Base-by-base conservation (phyloP, 1,140 invertebrate genomes). In the Aradophagus sp. region DNA sequence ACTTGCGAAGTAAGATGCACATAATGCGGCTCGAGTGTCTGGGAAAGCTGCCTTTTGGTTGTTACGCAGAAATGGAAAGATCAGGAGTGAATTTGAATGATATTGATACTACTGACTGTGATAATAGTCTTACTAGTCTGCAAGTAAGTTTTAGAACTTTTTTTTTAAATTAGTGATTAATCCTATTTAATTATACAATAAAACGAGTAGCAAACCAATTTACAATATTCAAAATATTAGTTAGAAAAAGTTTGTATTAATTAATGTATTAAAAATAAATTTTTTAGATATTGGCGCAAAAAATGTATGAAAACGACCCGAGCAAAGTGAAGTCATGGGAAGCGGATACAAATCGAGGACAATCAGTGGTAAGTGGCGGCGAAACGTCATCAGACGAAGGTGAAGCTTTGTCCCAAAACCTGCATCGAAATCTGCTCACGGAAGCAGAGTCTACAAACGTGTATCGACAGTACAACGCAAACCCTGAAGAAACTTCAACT, bases 1-100 rank as follows among this genome's bases (percentile, higher is more conserved):
- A 99, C 88, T 87, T 99, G 29, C 89, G 97, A 27, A 97, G 96
- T 19, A 98, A 98, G 88, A 94, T 95, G 90, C 97, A 99, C 80
- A 97, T 99, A 14, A 96, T 96, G 91, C 93, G 95, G 77, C 87
- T 99, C 29, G 97, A 98, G 83, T 96, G 94, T 82, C 84, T 97
- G 17, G 93, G 90, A 31, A 98, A 98, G 86, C 82, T 99, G 56
- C 96, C 97, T 0, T 96, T 96, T 78, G 96, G 96, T n/a, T 95
- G 95, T 17, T 98, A 96, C 80, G 95, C 95, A 15, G 95, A 97
- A 86, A 93, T 98, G 77, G 96, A 98, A 83, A 88, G 95, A 15
- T 93, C 93, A 12, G 94, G 95, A 29, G 89, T 96, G 32, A 94
- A 95, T 84, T 88, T 97, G 56, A 97, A 94, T 63, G 95, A 96